phyloP scores from a whole-genome alignment of 2,797 vertebrate species.

The Saguinus oedipus region DNA sequence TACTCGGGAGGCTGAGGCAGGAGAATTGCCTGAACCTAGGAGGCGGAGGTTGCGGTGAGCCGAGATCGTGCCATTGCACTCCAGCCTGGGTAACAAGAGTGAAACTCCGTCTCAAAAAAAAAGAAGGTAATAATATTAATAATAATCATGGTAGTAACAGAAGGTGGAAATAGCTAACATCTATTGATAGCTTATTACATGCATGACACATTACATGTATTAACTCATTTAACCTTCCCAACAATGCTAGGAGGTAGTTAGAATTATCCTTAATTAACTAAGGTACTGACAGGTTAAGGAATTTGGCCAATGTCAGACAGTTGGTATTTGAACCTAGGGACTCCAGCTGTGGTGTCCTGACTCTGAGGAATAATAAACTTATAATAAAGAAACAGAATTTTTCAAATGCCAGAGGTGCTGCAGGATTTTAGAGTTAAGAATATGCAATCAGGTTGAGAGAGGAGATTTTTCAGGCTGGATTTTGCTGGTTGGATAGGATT shows the following conservation, averaged over 20 bases:
- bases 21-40: too few relatives aligned
- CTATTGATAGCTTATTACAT: constrained; percentile 1
- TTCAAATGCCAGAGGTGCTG: constrained; percentile 38
- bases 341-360: neutral
- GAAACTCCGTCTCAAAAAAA: neutral
- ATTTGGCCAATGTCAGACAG: neutral
- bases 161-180: neutral
- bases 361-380: constrained; percentile 27
- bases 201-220: neutral
- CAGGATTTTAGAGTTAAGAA: constrained; percentile 6
- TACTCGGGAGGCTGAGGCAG: too few relatives aligned
- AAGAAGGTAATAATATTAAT: neutral
- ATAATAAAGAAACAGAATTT: neutral
- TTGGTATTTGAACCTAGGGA: neutral
- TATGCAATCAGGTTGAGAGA: neutral
- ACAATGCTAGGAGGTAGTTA: neutral
- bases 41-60: too few relatives aligned
- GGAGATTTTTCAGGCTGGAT: neutral
- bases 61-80: too few relatives aligned
- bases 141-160: neutral
- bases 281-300: neutral
- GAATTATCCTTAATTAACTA: constrained; percentile 38
- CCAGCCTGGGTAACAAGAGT: too few relatives aligned
- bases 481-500: neutral
- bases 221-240: neutral